Percentiles rank a stretch among this genome's conserved stretches.
Evolutionary conservation across 2,113 vertebrate species (phyloP).

Genomic region (Meleagris gallopavo): DNA sequence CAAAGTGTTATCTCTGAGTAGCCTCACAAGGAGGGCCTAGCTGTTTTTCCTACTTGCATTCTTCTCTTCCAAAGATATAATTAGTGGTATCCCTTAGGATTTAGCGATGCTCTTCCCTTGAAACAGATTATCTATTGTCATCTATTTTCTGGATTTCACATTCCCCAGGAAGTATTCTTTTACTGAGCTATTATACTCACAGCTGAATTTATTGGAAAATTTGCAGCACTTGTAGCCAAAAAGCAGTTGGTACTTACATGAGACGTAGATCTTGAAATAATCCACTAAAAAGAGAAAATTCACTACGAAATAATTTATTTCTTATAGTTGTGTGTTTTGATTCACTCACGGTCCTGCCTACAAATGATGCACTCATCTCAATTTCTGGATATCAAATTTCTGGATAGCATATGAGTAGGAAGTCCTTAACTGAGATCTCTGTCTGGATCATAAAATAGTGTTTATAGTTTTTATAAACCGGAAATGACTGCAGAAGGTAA

Average conservation of each 20-base stretch:
- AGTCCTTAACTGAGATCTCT: not conserved
- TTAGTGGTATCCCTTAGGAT: not conserved
- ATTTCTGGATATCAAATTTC: not conserved
- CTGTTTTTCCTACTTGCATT: not conserved
- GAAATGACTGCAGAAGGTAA: not conserved
- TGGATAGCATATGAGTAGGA: not conserved
- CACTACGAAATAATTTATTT: fast-evolving
- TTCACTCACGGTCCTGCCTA: not conserved
- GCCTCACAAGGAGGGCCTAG: not conserved
- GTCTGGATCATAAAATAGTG: not conserved
- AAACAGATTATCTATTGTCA: not conserved
- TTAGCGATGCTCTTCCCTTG: not conserved
- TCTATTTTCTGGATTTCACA: not conserved
- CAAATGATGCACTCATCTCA: not conserved
- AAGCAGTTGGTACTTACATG: not conserved
- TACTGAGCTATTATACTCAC: not conserved
- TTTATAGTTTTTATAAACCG: not conserved
- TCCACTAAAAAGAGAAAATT: not conserved
- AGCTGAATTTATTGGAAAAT: not conserved
- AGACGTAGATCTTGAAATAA: not conserved
- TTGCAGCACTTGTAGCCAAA: not conserved
- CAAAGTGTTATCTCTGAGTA: not conserved
- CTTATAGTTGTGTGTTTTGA: not conserved
- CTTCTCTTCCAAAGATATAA: not conserved
- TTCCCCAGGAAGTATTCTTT: not conserved